Evolutionary conservation across 2,797 vertebrate genomes (phyloP).

Genomic region (Spea hammondii): DNA sequence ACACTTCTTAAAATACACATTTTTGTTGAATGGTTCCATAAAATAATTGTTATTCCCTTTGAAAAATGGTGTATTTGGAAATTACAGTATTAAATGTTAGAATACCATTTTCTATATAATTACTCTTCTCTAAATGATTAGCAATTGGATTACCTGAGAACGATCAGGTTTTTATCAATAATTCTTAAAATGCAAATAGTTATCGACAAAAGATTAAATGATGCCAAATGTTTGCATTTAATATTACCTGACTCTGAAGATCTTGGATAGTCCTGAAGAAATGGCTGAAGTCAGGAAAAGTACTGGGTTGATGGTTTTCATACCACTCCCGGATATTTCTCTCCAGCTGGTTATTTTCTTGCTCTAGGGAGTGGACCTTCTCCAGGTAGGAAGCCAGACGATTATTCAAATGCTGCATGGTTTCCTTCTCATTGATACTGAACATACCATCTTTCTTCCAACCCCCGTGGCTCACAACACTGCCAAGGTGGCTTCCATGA

Average conservation of each 20-base stretch:
- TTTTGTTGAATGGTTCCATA: no score
- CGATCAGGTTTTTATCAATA: no score
- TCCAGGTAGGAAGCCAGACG: slow-evolving; percentile 84
- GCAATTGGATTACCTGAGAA: no score
- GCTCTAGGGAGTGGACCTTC: slow-evolving; percentile 80
- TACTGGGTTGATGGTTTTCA: slow-evolving; percentile 69
- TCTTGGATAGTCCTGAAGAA: slow-evolving; percentile 73
- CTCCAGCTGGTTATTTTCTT: slow-evolving; percentile 71
- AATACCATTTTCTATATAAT: no score
- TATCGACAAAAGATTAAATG: background rate
- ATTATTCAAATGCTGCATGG: slow-evolving; percentile 88
- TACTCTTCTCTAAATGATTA: no score
- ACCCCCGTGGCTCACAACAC: slow-evolving; percentile 54
- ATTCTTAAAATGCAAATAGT: background rate
- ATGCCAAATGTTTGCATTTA: background rate
- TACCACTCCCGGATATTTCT: slow-evolving; percentile 74
- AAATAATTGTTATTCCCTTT: no score
- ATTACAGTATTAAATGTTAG: no score
- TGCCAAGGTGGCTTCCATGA: slow-evolving; percentile 55
- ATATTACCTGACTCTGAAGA: slow-evolving; percentile 81
- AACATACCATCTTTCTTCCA: slow-evolving; percentile 58
- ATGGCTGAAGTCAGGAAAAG: slow-evolving; percentile 71
- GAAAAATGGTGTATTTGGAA: no score
- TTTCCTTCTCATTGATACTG: slow-evolving; percentile 76
- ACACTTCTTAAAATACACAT: background rate